Conservation (phyloP, 2,797 vertebrate genomes). For the Mus spretus region DNA sequence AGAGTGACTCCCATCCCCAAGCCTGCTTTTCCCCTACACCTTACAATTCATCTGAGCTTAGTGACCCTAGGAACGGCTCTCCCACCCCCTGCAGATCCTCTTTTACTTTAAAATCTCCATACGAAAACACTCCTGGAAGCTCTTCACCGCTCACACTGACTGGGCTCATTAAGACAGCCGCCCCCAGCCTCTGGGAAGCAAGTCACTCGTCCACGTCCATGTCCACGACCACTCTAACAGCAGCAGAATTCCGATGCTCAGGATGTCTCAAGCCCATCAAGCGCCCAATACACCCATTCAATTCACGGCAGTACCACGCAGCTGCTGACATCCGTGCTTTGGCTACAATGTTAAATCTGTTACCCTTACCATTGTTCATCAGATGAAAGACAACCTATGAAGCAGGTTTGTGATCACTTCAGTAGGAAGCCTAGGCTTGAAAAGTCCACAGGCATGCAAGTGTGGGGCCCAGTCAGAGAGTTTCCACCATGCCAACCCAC, state of each 20-base stretch:
- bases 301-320: neutral
- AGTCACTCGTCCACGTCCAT: too few relatives aligned
- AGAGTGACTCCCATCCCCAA: neutral
- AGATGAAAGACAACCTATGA: neutral
- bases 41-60: neutral
- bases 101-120: conserved; percentile 46
- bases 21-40: neutral
- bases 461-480: neutral
- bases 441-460: neutral
- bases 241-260: neutral
- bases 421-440: neutral
- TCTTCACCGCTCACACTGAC: too few relatives aligned
- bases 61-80: neutral
- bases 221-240: neutral
- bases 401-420: neutral
- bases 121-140: neutral
- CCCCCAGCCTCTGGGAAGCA: neutral
- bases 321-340: neutral
- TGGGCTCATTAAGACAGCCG: neutral
- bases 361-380: neutral
- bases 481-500: neutral
- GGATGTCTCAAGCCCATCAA: neutral
- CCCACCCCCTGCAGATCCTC: neutral
- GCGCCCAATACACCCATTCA: rapidly evolving
- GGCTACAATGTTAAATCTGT: neutral